A percentile compares a stretch with the other conserved stretches of the same genome.
These are phyloP conservation scores for Asobara japonica DNA, from an alignment of 1,140 invertebrate species.

Conservation along the genomic window DNA sequence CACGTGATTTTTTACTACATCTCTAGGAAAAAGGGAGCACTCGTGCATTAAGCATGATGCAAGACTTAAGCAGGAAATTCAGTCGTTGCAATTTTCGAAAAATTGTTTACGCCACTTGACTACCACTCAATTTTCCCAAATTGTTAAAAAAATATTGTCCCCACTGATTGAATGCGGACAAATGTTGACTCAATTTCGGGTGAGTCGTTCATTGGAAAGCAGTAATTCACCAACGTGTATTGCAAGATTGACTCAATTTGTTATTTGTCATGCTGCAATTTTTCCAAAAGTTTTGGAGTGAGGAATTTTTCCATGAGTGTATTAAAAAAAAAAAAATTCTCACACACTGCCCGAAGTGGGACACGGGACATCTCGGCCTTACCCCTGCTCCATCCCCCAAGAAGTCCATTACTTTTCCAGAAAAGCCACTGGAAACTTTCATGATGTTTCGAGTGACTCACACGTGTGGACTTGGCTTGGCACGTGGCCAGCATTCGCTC, in stretches of 20 bases:
- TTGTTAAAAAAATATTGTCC: background rate
- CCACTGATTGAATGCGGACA: background rate
- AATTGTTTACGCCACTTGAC: conserved; percentile 21
- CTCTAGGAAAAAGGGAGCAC: conserved; percentile 40
- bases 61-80: conserved; percentile 51
- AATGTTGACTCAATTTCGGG: too few relatives aligned
- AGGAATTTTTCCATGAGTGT: too few relatives aligned
- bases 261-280: too few relatives aligned
- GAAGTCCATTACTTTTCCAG: conserved; percentile 41
- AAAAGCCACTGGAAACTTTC: conserved; percentile 51
- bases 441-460: conserved; percentile 12
- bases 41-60: conserved; percentile 39
- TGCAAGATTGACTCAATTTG: too few relatives aligned
- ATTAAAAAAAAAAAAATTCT: too few relatives aligned
- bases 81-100: conserved; percentile 22
- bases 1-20: background rate
- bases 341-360: background rate
- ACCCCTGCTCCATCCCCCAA: background rate
- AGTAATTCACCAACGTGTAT: too few relatives aligned
- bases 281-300: too few relatives aligned
- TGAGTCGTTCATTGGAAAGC: too few relatives aligned
- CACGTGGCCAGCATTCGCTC: background rate
- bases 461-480: background rate
- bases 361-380: background rate
- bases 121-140: conserved; percentile 32